Conservation (phyloP, 2,113 vertebrate genomes). For the Actenoides lindsayi region DNA sequence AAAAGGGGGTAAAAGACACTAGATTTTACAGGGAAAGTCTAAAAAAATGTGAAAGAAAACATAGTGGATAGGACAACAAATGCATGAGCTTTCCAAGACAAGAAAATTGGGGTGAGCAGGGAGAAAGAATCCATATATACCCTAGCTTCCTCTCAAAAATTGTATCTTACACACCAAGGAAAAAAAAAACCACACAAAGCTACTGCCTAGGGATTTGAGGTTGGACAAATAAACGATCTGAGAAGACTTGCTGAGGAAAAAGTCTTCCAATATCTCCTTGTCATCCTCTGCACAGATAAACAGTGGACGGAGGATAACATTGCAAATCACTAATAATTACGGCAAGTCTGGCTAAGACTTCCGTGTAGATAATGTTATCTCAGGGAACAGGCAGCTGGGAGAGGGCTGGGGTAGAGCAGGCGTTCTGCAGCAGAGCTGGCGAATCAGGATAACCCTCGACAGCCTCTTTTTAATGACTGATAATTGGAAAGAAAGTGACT, state of each 20-base stretch:
- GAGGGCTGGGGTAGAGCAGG: neutral
- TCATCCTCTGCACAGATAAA: neutral
- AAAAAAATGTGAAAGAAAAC: neutral
- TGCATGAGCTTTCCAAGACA: neutral
- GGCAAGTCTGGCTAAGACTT: neutral
- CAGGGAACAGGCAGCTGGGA: neutral
- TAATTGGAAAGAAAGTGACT: neutral
- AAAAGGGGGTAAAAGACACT: neutral
- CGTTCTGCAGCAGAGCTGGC: neutral
- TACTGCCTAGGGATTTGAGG: neutral
- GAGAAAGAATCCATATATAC: neutral
- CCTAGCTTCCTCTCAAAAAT: neutral
- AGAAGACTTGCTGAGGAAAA: neutral
- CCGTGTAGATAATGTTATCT: neutral
- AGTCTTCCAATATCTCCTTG: neutral
- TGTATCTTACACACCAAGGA: neutral
- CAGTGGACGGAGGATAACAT: neutral
- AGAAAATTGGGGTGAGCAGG: neutral
- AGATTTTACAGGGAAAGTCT: neutral
- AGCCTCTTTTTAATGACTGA: neutral
- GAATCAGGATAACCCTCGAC: neutral
- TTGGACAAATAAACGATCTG: neutral
- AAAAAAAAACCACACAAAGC: neutral
- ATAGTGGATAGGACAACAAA: neutral
- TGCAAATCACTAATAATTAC: neutral